A percentile compares a stretch with the other conserved stretches of the same genome.
phyloP scores from a whole-genome alignment of 2,113 vertebrate genomes.

The Axis porcinus region DNA sequence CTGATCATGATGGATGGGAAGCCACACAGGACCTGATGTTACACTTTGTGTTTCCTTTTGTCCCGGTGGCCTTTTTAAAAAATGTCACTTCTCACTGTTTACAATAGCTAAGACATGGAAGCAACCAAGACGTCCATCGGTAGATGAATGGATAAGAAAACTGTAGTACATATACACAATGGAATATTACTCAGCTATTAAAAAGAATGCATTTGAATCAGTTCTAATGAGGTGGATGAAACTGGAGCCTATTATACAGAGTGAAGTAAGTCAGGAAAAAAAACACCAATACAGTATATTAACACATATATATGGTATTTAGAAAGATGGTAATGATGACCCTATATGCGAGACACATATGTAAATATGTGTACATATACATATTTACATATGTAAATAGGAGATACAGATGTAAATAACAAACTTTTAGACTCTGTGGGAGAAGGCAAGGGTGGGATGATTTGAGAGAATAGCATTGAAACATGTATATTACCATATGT shows the following conservation, averaged over 20 bases:
- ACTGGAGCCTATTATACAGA: not conserved
- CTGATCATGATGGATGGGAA: not conserved
- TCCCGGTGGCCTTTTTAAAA: not conserved
- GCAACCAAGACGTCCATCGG: not conserved
- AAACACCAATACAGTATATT: not conserved
- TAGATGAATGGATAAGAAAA: not conserved
- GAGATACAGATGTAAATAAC: not conserved
- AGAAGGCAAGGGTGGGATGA: not conserved
- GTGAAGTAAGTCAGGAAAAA: not conserved
- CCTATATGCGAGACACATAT: not conserved
- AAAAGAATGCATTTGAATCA: not conserved
- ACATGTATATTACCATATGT: not conserved
- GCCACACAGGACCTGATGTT: not conserved
- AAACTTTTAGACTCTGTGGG: not conserved
- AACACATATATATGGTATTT: not conserved
- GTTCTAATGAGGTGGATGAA: not conserved
- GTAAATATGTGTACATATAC: too few species aligned
- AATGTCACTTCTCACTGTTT: not conserved
- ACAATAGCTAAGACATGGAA: not conserved
- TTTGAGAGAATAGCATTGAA: not conserved
- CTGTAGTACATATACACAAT: not conserved
- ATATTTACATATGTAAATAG: too few species aligned
- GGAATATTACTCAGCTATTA: not conserved
- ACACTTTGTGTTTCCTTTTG: not conserved
- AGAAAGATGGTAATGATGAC: not conserved